Base-by-base conservation (phyloP, 2,797 vertebrate genomes). In the Malurus leucopterus region DNA sequence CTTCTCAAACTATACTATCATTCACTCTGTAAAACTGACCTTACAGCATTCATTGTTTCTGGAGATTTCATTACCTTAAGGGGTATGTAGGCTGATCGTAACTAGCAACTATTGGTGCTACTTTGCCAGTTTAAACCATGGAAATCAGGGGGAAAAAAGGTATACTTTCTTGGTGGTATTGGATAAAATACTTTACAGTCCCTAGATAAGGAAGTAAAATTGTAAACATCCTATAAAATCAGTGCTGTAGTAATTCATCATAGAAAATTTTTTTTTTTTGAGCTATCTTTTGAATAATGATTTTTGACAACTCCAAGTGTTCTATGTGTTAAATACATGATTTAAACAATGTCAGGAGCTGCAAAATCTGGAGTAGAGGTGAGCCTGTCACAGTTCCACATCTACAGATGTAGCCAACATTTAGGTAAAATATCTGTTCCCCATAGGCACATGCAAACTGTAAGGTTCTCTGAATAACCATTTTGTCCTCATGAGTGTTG, bases 401-500 rank as follows among this genome's bases (percentile, higher is more conserved):
- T 34, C 20, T 71, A 43, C 6, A 57, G 15, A 10, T 30, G 10
- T 21, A 63, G 11, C 2, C 13, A 59, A 47, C 36, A 59, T 47
- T 76, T 54, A 29, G 2, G 11, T 29, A 13, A 11, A 30, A 49
- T 6, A 21, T 15, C 0, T 40, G 41, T 63, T 76, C n/a, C 17
- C 10, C 38, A 20, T 6, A 41, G 30, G 19, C 12, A 21, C 5
- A 10, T 47, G 11, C 2, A 46, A 18, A 29, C 26, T 8, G 0
- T 14, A 75, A 14, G 5, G 8, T 63, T 51, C n/a, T 82, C n/a
- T 43, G 22, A 13, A 58, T 46, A 69, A 9, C 24, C 86, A 6
- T 8, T 20, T 55, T 41, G 5, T 38, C 30, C 19, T 65, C 10
- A 15, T 38, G 18, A 54, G 15, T 38, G 22, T 26, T 0, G 0